Evolutionary conservation across 2,888 invertebrate species (phyloP).

Genomic region (Campoletis raptor): DNA sequence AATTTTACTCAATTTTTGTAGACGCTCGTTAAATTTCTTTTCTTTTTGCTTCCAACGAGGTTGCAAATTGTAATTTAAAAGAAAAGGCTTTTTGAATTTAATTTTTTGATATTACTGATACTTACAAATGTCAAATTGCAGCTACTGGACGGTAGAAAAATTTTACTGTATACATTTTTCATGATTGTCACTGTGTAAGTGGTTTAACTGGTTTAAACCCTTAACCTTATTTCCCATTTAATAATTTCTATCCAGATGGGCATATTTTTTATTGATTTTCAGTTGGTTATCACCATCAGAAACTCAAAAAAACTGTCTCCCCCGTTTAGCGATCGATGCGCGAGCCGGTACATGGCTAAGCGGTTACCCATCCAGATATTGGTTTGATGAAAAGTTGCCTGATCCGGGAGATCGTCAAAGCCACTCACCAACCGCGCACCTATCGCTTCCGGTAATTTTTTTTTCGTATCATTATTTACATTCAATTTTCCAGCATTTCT

Average conservation of each 20-base stretch:
- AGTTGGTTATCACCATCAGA: conserved; percentile 11
- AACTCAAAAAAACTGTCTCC: conserved; percentile 13
- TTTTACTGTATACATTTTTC: not conserved
- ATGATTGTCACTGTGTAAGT: not conserved
- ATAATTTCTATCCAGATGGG: not conserved
- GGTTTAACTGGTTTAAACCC: not conserved
- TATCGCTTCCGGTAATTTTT: not conserved
- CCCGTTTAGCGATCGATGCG: conserved; percentile 15
- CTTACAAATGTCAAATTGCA: too few species aligned
- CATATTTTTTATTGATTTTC: not conserved
- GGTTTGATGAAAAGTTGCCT: not conserved
- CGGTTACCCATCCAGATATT: not conserved
- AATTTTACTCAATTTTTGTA: too few species aligned
- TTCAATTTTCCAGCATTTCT: not conserved
- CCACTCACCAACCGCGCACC: not conserved
- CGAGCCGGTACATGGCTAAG: conserved; percentile 5
- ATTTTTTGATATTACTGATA: too few species aligned
- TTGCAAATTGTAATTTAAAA: too few species aligned
- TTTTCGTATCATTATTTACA: not conserved
- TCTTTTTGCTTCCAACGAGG: too few species aligned
- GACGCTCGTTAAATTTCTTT: too few species aligned
- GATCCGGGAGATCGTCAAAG: not conserved
- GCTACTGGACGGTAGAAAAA: too few species aligned
- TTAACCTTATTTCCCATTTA: not conserved
- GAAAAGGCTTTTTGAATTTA: too few species aligned